A percentile compares a stretch with the other conserved stretches of the same genome.
These are phyloP conservation scores for Epinephelus fuscoguttatus DNA, from an alignment of 2,113 vertebrate species.

Conservation along the genomic window DNA sequence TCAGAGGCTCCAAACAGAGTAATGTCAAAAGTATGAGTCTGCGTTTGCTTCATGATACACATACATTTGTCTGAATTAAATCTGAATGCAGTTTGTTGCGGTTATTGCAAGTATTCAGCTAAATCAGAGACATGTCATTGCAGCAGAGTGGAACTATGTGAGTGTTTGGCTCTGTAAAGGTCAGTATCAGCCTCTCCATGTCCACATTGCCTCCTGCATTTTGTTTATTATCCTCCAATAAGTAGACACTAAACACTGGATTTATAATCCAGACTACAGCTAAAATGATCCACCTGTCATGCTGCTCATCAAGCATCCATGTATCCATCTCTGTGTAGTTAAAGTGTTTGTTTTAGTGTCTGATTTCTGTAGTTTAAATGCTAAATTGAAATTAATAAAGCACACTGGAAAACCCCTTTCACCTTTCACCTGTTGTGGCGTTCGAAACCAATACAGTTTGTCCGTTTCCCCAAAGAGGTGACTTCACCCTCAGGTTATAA, in stretches of 20 bases:
- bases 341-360: not conserved
- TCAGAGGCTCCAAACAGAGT: not conserved
- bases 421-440: not conserved
- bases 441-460: not conserved
- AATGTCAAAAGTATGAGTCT: slow-evolving; percentile 3
- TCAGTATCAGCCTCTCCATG: not conserved
- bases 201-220: not conserved
- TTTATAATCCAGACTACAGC: not conserved
- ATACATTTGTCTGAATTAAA: not conserved
- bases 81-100: not conserved
- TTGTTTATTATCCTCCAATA: slow-evolving; percentile 13
- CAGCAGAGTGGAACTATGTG: not conserved
- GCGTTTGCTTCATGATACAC: not conserved
- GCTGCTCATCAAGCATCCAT: not conserved
- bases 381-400: not conserved
- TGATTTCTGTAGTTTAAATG: not conserved
- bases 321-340: not conserved
- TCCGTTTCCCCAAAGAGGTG: not conserved
- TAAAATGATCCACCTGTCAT: slow-evolving; percentile 4
- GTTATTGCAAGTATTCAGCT: not conserved
- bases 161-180: slow-evolving; percentile 3
- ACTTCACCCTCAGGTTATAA: slow-evolving; percentile 6
- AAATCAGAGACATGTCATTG: not conserved
- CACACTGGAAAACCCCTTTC: not conserved
- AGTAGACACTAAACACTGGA: not conserved